Evolutionary conservation across 2,113 vertebrate genomes (phyloP), one percentile per base, ranked within the genome.

Genomic region (Mormoops blainvillei): DNA sequence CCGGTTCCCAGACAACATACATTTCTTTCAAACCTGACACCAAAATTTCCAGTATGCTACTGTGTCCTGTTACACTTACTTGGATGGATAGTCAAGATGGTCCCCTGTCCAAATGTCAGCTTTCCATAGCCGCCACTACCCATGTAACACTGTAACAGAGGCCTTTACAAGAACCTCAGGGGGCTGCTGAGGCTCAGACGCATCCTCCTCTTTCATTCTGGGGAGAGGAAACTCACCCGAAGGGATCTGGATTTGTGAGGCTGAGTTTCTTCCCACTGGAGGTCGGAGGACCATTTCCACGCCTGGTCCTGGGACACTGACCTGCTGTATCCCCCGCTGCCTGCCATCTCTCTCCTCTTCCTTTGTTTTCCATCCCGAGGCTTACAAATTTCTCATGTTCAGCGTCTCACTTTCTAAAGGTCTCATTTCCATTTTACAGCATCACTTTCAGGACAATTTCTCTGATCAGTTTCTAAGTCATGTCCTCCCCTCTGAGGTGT

Each of bases 381-480:
- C 93, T 94, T 83, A 31, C 96, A 91, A 92, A 93, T 94, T 97
- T 92, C 88, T 88, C 89, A 18, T 50, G 87, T 90, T 97, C 87
- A 91, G 94, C 81, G 77, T 65, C 91, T 96, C 92, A 97, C 93
- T 87, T 94, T 91, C 95, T 96, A 97, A 98, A 98, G 97, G 97
- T 97, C 97, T 98, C 96, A 97, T 98, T 98, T 98, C 97, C 97
- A 98, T 98, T 97, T 97, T 96, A 97, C 83, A 90, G 84, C 97
- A 94, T 96, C 91, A 96, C 95, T 97, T 98, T 95, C 87, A 91
- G 96, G 93, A 95, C 95, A 91, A 87, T 97, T 96, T 96, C 91
- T 95, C 97, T 93, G 89, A 96, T 97, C 95, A 65, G 94, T 95
- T 98, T 97, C 95, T 91, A 97, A 96, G 97, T 91, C 96, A 91